Conservation (phyloP, 2,113 vertebrate species). For the Crocuta crocuta region DNA sequence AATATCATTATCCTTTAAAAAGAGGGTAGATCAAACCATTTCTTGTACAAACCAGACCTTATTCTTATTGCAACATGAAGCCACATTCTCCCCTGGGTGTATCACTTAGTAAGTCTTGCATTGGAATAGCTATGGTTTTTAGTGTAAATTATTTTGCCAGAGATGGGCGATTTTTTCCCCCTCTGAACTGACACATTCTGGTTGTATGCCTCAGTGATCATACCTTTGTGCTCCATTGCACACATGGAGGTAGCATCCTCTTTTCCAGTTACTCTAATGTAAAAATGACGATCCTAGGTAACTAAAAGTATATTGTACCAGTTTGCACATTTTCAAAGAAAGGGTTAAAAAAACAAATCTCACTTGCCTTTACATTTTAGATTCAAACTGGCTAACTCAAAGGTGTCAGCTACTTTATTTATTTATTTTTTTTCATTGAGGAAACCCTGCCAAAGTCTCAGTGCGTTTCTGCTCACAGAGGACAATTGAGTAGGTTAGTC, state of each 20-base stretch:
- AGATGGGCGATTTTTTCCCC: constrained; percentile 70
- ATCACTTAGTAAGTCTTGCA: constrained; percentile 58
- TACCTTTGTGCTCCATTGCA: constrained; percentile 86
- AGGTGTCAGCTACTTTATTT: background rate
- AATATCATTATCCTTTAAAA: constrained; percentile 56
- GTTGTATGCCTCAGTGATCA: constrained; percentile 85
- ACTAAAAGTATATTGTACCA: constrained; percentile 73
- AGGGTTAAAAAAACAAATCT: constrained; percentile 26
- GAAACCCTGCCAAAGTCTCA: constrained; percentile 27
- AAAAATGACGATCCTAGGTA: constrained; percentile 77
- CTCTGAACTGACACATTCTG: constrained; percentile 80
- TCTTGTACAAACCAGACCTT: background rate
- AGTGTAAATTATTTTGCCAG: constrained; percentile 76
- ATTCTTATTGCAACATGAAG: constrained; percentile 53
- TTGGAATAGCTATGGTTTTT: constrained; percentile 73
- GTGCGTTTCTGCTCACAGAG: background rate
- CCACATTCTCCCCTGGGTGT: background rate
- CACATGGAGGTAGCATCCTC: constrained; percentile 78
- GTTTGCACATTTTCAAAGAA: constrained; percentile 69
- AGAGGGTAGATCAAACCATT: constrained; percentile 17
- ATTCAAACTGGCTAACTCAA: constrained; percentile 23
- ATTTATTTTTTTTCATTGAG: background rate
- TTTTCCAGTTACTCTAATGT: constrained; percentile 79
- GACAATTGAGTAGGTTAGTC: background rate
- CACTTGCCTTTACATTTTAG: background rate